These are phyloP conservation scores for Phalangium opilio DNA, from an alignment of 2,888 invertebrate species.

Conservation along the genomic window DNA sequence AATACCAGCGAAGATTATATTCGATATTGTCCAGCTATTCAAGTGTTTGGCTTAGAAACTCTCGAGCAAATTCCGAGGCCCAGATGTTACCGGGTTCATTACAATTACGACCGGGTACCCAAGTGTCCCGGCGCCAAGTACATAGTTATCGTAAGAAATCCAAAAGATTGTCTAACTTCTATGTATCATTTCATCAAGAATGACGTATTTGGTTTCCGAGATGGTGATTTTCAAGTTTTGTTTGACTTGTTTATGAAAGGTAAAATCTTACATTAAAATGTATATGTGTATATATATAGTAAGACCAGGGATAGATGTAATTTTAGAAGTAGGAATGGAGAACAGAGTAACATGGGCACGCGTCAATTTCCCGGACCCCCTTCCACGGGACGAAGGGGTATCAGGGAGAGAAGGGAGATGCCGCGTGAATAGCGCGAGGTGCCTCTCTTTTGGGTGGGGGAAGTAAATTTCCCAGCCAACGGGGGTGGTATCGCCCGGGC, in stretches of 20 bases:
- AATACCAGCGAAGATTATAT: constrained; percentile 11
- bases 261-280: too few relatives aligned
- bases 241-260: constrained; percentile 30
- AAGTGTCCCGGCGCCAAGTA: constrained; percentile 15
- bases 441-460: too few relatives aligned
- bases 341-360: too few relatives aligned
- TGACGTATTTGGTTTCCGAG: background rate
- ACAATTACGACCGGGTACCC: constrained; percentile 11
- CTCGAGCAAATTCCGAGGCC: constrained; percentile 6
- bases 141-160: constrained; percentile 34
- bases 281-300: too few relatives aligned
- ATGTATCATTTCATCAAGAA: constrained; percentile 28
- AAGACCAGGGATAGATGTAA: too few relatives aligned
- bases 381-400: too few relatives aligned
- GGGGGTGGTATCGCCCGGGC: too few relatives aligned
- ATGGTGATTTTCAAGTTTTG: constrained; percentile 26
- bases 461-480: too few relatives aligned
- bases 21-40: constrained; percentile 10
- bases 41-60: constrained; percentile 4
- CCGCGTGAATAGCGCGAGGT: too few relatives aligned
- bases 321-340: too few relatives aligned
- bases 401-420: too few relatives aligned
- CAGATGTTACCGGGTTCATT: constrained; percentile 11
- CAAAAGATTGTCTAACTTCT: constrained; percentile 34
- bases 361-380: too few relatives aligned